Evolutionary conservation across 2,888 invertebrate genomes (phyloP), one percentile per base, ranked within the genome.

Genomic region (Synanthedon vespiformis): DNA sequence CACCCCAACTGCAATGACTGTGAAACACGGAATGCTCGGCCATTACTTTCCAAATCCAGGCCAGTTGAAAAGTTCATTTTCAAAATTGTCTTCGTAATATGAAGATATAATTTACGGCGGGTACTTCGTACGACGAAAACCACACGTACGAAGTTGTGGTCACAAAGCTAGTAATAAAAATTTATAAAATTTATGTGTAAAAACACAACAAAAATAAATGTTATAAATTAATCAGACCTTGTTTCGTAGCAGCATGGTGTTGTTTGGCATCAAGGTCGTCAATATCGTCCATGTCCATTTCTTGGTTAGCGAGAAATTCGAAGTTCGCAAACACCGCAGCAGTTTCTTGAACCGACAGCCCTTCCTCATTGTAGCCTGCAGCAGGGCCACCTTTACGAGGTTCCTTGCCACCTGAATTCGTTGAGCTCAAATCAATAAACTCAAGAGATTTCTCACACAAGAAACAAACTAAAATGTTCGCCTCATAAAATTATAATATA

Each of bases 281-380:
- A 61, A 96, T 95, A 68, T 95, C 95, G 65, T 96, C 96, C 80
- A 95, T 95, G 88, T 95, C 94, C 86, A 96, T 96, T 78, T 92
- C 93, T 58, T 93, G 90, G 65, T 93, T 92, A 55, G 94, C 92
- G 60, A 98, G 90, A 85, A 98, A 98, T 85, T 97, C 97, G 81
- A 98, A 95, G 80, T 97, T 98, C 52, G 96, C 97, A 91, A 98
- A 94, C 54, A 98, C 97, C 41, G 97, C 96, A 52, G 95, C 95
- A 75, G 96, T 95, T 68, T 90, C 88, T 56, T 86, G 84, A 48
- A 81, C 80, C 18, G 87, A 85, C 5, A 85, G 74, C 1, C 82
- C 86, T 51, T 84, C 86, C 44, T 85, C 86, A 53, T 76, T 82
- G 66, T 78, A 85, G 41, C 76, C 80, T 11, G 80, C 78, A 1